Conservation (phyloP, 1,140 invertebrate species). For the Meloidogyne hapla region DNA sequence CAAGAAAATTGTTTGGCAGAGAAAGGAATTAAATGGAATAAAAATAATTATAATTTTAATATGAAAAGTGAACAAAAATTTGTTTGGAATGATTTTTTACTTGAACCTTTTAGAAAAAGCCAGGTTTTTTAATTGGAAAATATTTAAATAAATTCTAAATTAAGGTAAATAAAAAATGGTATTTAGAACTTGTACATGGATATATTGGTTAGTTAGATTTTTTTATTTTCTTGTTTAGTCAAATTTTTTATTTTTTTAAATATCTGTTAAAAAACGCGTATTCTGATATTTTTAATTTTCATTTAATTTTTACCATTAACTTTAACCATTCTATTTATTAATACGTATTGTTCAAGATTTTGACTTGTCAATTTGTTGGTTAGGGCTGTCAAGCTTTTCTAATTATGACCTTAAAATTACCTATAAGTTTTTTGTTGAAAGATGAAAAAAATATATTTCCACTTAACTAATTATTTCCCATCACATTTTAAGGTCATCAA, state of each 20-base stretch:
- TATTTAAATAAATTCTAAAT: conserved; percentile 12
- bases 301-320: no score
- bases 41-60: conserved; percentile 25
- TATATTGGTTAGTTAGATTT: conserved; percentile 56
- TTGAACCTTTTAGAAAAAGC: conserved; percentile 55
- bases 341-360: no score
- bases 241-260: no score
- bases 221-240: conserved; percentile 29
- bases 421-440: no score
- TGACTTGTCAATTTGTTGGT: no score
- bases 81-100: conserved; percentile 61
- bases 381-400: no score
- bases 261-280: no score
- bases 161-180: conserved; percentile 53
- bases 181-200: conserved; percentile 59
- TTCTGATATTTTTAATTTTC: no score
- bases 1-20: conserved; percentile 58
- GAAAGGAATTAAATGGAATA: conserved; percentile 35
- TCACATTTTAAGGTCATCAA: conserved; percentile 49
- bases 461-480: no score
- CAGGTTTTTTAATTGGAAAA: conserved; percentile 3
- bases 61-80: conserved; percentile 56
- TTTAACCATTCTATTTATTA: no score
- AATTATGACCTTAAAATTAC: no score
- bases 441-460: no score